Evolutionary conservation across 2,113 vertebrate genomes (phyloP).

Genomic region (Okapia johnstoni): DNA sequence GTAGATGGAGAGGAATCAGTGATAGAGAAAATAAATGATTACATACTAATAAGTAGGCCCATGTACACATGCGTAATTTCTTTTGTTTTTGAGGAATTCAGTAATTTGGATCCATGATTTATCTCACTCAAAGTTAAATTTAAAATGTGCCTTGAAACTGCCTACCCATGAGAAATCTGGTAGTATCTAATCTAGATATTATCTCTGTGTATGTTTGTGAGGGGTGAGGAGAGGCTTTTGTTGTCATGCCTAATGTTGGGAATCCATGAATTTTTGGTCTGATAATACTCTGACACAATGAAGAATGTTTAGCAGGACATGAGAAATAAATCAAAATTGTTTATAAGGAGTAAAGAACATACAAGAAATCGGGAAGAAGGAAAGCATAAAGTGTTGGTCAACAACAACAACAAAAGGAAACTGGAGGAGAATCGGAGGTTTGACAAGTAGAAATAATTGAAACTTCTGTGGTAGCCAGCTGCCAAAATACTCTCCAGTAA

Average conservation of each 20-base stretch:
- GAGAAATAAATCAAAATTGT: not conserved
- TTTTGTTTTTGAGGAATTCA: not conserved
- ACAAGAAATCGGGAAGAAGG: not conserved
- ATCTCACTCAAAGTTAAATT: not conserved
- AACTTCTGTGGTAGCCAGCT: not conserved
- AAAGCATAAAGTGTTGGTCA: accelerated
- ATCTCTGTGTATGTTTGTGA: not conserved
- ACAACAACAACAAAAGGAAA: not conserved
- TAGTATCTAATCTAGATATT: not conserved
- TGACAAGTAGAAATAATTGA: not conserved
- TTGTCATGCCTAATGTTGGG: not conserved
- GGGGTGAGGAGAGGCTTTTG: not conserved
- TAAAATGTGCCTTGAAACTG: not conserved
- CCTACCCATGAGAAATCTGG: not conserved
- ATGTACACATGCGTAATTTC: not conserved
- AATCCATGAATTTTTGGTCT: not conserved
- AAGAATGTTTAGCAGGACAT: not conserved
- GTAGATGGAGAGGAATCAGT: not conserved
- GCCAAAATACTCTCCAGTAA: accelerated
- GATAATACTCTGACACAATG: not conserved
- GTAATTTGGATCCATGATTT: not conserved
- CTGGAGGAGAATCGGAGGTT: not conserved
- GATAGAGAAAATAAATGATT: not conserved
- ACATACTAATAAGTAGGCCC: not conserved
- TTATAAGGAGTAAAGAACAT: not conserved